Conservation (phyloP, 2,113 vertebrate species). For the Apteryx owenii region DNA sequence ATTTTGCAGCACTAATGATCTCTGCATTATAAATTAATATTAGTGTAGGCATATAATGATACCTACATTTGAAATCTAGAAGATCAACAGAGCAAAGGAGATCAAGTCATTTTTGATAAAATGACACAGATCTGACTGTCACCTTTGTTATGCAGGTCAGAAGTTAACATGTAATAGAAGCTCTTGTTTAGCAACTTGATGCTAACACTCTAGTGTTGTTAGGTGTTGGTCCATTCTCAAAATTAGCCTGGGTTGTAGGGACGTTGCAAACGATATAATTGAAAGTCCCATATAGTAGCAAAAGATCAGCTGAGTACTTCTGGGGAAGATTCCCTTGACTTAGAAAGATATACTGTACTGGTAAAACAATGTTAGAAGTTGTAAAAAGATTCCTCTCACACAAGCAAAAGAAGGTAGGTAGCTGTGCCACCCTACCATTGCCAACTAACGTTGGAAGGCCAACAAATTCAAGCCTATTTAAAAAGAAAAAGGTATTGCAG, state of each 20-base stretch:
- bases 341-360: not conserved
- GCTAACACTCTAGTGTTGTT: not conserved
- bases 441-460: not conserved
- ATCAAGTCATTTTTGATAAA: not conserved
- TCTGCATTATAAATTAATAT: not conserved
- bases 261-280: not conserved
- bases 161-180: not conserved
- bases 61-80: not conserved
- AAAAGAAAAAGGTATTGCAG: not conserved
- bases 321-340: not conserved
- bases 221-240: not conserved
- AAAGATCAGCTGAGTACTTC: not conserved
- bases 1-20: not conserved
- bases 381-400: not conserved
- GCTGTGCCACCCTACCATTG: not conserved
- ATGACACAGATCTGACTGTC: not conserved
- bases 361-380: not conserved
- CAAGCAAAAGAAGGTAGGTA: not conserved
- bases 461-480: not conserved
- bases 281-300: not conserved
- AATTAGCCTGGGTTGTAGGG: not conserved
- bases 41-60: not conserved
- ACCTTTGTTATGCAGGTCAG: not conserved
- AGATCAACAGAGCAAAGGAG: not conserved
- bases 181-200: too few relatives aligned